Conservation (phyloP, 2,888 invertebrate genomes). For the Ceraclea dissimilis region DNA sequence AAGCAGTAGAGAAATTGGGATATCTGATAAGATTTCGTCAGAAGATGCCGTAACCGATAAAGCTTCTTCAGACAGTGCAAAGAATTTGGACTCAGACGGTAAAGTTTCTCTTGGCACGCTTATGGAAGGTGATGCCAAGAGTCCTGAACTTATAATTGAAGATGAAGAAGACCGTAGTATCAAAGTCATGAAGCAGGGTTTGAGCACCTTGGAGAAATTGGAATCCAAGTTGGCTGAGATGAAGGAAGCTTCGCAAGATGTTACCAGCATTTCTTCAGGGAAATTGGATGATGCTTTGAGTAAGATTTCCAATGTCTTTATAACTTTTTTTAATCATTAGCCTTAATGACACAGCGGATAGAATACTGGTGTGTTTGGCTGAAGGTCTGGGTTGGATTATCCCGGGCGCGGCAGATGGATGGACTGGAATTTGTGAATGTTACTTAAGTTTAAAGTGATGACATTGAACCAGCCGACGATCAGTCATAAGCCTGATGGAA, state of each 20-base stretch:
- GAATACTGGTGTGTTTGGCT: not conserved
- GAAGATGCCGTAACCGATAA: slow-evolving; percentile 48
- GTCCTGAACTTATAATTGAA: slow-evolving; percentile 19
- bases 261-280: not conserved
- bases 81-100: slow-evolving; percentile 16
- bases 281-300: slow-evolving; percentile 21
- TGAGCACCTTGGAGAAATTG: slow-evolving; percentile 16
- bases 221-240: slow-evolving; percentile 17
- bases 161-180: slow-evolving; percentile 7
- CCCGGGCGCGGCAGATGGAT: too few species aligned
- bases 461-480: too few species aligned
- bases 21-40: slow-evolving; percentile 46
- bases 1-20: slow-evolving; percentile 45
- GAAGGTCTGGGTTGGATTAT: too few species aligned
- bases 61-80: slow-evolving; percentile 38
- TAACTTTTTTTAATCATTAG: not conserved
- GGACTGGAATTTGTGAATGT: too few species aligned
- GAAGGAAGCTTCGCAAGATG: slow-evolving; percentile 14
- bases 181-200: slow-evolving; percentile 3
- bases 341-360: too few species aligned
- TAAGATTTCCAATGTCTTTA: too few species aligned
- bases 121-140: slow-evolving; percentile 12
- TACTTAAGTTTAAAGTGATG: too few species aligned
- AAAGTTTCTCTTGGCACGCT: slow-evolving; percentile 19
- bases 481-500: too few species aligned